Conservation (phyloP, 2,888 invertebrate species). For the Tetramorium bicarinatum region DNA sequence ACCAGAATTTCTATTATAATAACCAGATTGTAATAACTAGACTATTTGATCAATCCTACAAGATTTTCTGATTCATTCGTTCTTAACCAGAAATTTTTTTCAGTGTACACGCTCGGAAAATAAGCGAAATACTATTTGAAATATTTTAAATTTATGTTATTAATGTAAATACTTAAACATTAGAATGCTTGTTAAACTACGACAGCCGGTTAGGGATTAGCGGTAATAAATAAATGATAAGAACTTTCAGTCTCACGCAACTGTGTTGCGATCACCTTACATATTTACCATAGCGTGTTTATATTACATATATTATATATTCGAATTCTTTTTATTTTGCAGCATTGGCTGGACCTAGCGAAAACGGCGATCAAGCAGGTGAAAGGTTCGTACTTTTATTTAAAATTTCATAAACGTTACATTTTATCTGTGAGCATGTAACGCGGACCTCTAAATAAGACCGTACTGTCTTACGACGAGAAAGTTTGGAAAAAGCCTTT, state of each 20-base stretch:
- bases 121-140: not conserved
- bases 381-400: constrained; percentile 89
- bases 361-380: constrained; percentile 97
- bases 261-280: not conserved
- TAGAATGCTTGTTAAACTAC: not conserved
- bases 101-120: not conserved
- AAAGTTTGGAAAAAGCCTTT: not conserved
- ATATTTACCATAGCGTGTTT: not conserved
- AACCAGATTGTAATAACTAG: too few species aligned
- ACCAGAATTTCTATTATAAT: too few species aligned
- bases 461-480: not conserved
- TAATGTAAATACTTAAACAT: not conserved
- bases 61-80: too few species aligned
- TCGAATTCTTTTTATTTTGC: constrained; percentile 84
- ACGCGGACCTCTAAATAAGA: not conserved
- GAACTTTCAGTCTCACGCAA: not conserved
- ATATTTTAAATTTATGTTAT: not conserved
- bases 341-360: constrained; percentile 98
- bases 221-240: constrained; percentile 1
- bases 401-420: constrained; percentile 1
- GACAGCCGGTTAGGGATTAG: not conserved
- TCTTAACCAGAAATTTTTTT: too few species aligned
- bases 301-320: not conserved
- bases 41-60: too few species aligned
- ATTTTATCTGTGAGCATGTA: not conserved